phyloP scores from a whole-genome alignment of 1,140 invertebrate genomes.

The Drosophila pallidifrons region DNA sequence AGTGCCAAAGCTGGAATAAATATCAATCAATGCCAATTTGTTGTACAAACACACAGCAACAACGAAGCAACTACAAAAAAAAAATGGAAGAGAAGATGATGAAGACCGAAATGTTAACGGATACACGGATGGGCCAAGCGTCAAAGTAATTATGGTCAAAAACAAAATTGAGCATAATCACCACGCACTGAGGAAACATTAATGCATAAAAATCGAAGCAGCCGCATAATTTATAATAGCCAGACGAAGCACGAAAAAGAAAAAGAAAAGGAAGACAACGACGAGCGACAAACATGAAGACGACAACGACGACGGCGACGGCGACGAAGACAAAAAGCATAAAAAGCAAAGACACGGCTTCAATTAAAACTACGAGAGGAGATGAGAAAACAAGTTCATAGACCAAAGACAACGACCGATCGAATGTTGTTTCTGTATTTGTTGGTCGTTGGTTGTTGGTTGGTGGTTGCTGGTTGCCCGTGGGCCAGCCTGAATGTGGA shows the following conservation, averaged over 20 bases:
- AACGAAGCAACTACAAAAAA: conserved; percentile 8
- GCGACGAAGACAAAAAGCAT: conserved; percentile 44
- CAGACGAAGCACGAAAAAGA: conserved; percentile 43
- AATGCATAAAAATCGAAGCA: conserved; percentile 78
- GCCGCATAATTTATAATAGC: conserved; percentile 64
- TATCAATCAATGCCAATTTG: conserved; percentile 82
- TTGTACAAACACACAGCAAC: conserved; percentile 59
- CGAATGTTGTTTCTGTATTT: conserved; percentile 13
- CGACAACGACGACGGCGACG: conserved; percentile 22
- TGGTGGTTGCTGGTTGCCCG: conserved; percentile 48
- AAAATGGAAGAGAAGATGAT: conserved; percentile 38
- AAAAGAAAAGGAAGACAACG: conserved; percentile 30
- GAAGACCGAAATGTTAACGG: conserved; percentile 30
- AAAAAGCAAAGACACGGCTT: conserved; percentile 75
- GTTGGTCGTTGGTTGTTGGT: not conserved
- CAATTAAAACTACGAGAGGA: conserved; percentile 70
- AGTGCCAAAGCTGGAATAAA: conserved; percentile 55
- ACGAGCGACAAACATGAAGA: conserved; percentile 20
- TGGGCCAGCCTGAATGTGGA: conserved; percentile 40
- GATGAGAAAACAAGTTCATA: conserved; percentile 76
- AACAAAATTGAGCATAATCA: conserved; percentile 83
- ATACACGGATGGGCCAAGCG: conserved; percentile 44
- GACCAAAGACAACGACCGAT: conserved; percentile 76
- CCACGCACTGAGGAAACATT: conserved; percentile 64
- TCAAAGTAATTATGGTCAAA: conserved; percentile 77